phyloP scores from a whole-genome alignment of 1,140 invertebrate genomes.

The Caerostris darwini region DNA sequence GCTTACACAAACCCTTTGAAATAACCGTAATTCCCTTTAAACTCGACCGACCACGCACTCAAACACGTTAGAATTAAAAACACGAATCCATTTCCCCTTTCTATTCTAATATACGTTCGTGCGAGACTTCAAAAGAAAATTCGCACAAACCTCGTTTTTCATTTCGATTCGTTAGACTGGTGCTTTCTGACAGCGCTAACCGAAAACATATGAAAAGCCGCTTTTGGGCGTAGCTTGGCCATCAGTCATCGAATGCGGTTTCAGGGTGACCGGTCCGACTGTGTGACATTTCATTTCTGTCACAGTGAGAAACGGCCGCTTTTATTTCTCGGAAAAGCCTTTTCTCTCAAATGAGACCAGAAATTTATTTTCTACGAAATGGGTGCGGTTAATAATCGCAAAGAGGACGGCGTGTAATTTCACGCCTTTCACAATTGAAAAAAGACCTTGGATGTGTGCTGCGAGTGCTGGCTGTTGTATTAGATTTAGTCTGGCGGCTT shows the following conservation, averaged over 20 bases:
- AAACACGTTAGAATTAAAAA: no score
- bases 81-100: background rate
- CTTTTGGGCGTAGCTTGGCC: background rate
- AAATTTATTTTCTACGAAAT: background rate
- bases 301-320: background rate
- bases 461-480: background rate
- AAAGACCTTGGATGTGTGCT: background rate
- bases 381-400: background rate
- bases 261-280: conserved; percentile 17
- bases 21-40: no score
- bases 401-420: background rate
- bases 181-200: background rate
- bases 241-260: conserved; percentile 1
- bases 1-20: no score
- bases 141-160: background rate
- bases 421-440: background rate
- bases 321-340: background rate
- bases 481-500: background rate
- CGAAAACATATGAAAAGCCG: background rate
- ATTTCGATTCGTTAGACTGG: background rate
- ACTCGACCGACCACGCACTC: no score
- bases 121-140: background rate
- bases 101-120: background rate
- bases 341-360: background rate
- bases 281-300: conserved; percentile 43